Conservation (phyloP, 2,888 invertebrate species). For the Junonia oenone region DNA sequence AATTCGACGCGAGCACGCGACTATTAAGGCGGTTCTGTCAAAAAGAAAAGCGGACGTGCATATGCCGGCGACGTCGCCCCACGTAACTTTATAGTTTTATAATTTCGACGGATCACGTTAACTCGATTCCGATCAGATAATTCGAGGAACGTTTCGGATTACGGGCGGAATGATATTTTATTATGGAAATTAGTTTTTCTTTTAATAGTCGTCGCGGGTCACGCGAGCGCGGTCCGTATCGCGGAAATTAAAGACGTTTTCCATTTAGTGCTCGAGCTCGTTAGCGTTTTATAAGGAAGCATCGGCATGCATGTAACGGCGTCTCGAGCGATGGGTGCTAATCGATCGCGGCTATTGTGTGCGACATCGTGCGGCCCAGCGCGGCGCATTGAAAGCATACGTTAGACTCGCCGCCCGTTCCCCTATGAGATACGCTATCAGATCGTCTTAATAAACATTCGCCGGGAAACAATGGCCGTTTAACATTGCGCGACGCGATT, state of each 20-base stretch:
- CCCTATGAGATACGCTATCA: constrained; percentile 68
- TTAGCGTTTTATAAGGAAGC: constrained; percentile 46
- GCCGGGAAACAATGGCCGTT: constrained; percentile 67
- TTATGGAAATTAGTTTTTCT: constrained; percentile 75
- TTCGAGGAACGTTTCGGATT: constrained; percentile 49
- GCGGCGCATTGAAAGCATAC: constrained; percentile 61
- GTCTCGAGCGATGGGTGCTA: constrained; percentile 42
- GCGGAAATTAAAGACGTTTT: constrained; percentile 55
- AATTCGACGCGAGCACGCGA: constrained; percentile 72
- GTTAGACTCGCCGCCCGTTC: constrained; percentile 60
- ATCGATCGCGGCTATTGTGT: constrained; percentile 68
- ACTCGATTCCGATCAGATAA: constrained; percentile 71
- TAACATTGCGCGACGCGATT: constrained; percentile 55
- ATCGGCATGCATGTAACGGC: constrained; percentile 30
- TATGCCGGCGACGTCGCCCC: constrained; percentile 68
- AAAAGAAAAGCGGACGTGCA: constrained; percentile 66
- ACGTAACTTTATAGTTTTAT: constrained; percentile 71
- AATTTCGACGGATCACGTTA: constrained; percentile 70
- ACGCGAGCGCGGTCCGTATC: constrained; percentile 60
- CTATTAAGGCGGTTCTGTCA: constrained; percentile 66
- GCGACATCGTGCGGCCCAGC: constrained; percentile 34
- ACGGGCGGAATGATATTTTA: constrained; percentile 59
- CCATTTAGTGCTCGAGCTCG: constrained; percentile 47
- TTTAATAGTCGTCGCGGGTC: constrained; percentile 65
- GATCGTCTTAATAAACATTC: constrained; percentile 78